Evolutionary conservation across 1,140 invertebrate genomes (phyloP), one percentile per base, ranked within the genome.

Genomic region (Piezodorus guildinii): DNA sequence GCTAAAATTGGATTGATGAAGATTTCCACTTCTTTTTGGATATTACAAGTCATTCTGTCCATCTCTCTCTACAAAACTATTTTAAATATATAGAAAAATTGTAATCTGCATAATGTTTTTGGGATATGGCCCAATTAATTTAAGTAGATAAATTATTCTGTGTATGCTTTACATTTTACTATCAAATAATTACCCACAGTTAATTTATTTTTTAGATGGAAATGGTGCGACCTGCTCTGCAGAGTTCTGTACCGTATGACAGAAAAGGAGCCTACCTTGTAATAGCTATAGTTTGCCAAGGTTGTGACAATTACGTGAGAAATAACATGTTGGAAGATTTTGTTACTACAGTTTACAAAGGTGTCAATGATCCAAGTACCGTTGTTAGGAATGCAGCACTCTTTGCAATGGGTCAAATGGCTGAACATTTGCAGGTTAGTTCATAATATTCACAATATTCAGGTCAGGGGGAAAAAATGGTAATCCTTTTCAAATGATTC

Each of bases 321-420:
- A 76, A 75, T 23, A 88, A 88, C 74, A 89, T 86, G 70, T 73
- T 91, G 14, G 76, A 85, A 67, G 74, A 78, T 5, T 85, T 90
- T 72, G 70, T 91, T 14, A 79, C 82, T 54, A 84, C 83, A 66
- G 82, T 89, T 25, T 84, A 83, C 70, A 74, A 78, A 65, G 90
- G 88, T 17, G 84, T 91, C 39, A 78, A 75, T 10, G 82, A 88
- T 76, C 70, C 75, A 2, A 74, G 79, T 56, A 74, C 77, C 0
- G 72, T 81, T 15, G 87, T 89, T 2, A 77, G 85, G 43, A 87
- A 87, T 74, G 81, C 86, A 8, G 87, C 88, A 0, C 78, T 92
- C 14, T 91, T 88, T 75, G 85, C 88, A 1, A 74, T 91, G 1
- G 89, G 88, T 0, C 88, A 91, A 72, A 91, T 90, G 73, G 84